Evolutionary conservation across 2,113 vertebrate genomes (phyloP).

Genomic region (Peromyscus polionotus): DNA sequence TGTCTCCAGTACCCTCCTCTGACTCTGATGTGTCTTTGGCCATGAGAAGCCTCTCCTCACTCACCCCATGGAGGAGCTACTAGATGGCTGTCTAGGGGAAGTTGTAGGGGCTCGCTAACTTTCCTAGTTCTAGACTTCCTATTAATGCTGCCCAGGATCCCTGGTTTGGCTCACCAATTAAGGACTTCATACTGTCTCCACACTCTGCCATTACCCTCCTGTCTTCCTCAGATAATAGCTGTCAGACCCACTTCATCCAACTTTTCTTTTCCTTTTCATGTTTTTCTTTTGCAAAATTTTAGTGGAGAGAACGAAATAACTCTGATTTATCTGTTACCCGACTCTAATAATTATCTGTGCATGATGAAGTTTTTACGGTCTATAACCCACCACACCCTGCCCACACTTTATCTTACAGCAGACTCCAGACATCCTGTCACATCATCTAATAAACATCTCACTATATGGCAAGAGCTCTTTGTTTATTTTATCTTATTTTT

Average conservation of each 20-base stretch:
- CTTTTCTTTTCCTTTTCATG: slow-evolving; percentile 14
- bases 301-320: slow-evolving; percentile 57
- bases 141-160: neutral
- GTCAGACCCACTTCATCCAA: neutral
- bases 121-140: slow-evolving; percentile 43
- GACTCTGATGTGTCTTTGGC: slow-evolving; percentile 23
- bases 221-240: slow-evolving; percentile 41
- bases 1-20: neutral
- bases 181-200: neutral
- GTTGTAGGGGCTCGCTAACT: neutral
- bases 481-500: neutral
- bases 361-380: slow-evolving; percentile 3
- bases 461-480: slow-evolving; percentile 43
- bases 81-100: slow-evolving; percentile 17
- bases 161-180: neutral
- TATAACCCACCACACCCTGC: neutral
- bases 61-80: neutral
- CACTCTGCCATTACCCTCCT: neutral
- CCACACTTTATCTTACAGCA: slow-evolving; percentile 16
- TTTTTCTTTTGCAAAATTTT: slow-evolving; percentile 55
- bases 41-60: neutral
- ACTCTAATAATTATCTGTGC: slow-evolving; percentile 53
- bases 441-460: slow-evolving; percentile 60
- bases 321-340: slow-evolving; percentile 31
- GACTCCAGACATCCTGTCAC: slow-evolving; percentile 15